These are phyloP conservation scores for Dasyurus viverrinus DNA, from an alignment of 2,113 vertebrate genomes.

Conservation along the genomic window DNA sequence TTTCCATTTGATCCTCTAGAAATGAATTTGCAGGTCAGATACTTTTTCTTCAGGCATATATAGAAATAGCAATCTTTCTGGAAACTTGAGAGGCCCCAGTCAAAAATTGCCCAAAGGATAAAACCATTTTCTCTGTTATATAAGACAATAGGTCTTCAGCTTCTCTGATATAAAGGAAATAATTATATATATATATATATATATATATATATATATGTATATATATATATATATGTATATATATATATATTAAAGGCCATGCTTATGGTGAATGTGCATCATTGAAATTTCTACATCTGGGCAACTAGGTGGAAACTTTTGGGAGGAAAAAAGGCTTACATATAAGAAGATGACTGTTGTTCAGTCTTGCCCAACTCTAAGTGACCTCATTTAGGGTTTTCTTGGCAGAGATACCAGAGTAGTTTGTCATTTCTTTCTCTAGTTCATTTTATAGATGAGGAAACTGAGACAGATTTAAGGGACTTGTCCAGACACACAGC, in stretches of 20 bases:
- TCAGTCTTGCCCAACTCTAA: background rate
- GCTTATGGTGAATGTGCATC: background rate
- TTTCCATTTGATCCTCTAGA: constrained; percentile 10
- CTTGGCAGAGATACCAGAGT: background rate
- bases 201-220: too few species aligned
- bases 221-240: too few species aligned
- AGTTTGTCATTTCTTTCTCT: background rate
- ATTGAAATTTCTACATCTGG: background rate
- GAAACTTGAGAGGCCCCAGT: background rate
- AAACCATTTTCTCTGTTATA: background rate
- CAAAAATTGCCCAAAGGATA: background rate
- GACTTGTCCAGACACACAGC: background rate
- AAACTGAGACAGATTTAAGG: background rate
- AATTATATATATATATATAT: background rate
- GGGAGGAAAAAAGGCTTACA: background rate
- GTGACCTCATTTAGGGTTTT: background rate
- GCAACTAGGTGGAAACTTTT: background rate
- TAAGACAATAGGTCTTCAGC: background rate
- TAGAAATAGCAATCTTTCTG: background rate
- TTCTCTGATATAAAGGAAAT: background rate
- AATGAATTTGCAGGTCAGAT: background rate
- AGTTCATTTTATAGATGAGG: background rate
- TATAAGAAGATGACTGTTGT: background rate
- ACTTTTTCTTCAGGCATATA: background rate
- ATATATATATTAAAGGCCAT: background rate